Conservation (phyloP, 1,140 invertebrate species). For the Leptestheria dahalacensis region DNA sequence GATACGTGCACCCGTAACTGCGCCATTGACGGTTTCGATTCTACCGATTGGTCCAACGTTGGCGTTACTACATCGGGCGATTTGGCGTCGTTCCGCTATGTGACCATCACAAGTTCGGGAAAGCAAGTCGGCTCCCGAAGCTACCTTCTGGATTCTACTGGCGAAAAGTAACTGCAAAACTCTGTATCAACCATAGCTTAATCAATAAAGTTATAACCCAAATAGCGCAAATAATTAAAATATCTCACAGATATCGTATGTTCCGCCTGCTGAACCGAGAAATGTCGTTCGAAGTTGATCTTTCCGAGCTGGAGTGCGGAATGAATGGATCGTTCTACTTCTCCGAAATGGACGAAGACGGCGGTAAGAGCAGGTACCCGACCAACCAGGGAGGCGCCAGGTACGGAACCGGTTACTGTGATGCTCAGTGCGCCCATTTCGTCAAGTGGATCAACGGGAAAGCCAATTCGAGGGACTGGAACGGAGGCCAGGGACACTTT, state of each 20-base stretch:
- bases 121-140: slow-evolving; percentile 19
- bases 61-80: slow-evolving; percentile 15
- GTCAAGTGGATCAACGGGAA: slow-evolving; percentile 20
- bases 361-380: slow-evolving; percentile 17
- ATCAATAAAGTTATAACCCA: neutral
- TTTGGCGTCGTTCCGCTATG: slow-evolving; percentile 14
- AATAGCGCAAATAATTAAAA: too few species aligned
- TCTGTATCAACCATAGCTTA: neutral
- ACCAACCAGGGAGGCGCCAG: slow-evolving; percentile 19
- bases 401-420: slow-evolving; percentile 21
- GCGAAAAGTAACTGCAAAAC: slow-evolving; percentile 11
- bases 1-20: slow-evolving; percentile 20
- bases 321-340: slow-evolving; percentile 21
- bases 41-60: slow-evolving; percentile 18
- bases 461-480: slow-evolving; percentile 18
- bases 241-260: slow-evolving; percentile 18
- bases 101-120: slow-evolving; percentile 19
- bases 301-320: slow-evolving; percentile 17
- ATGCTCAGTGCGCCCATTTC: slow-evolving; percentile 21
- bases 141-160: slow-evolving; percentile 19
- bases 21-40: slow-evolving; percentile 19
- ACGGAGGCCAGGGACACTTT: slow-evolving; percentile 16
- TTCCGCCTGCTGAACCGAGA: slow-evolving; percentile 20
- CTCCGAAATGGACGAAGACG: slow-evolving; percentile 21
- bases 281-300: slow-evolving; percentile 20